Conservation (phyloP, 2,113 vertebrate species). For the Neogobius melanostomus region DNA sequence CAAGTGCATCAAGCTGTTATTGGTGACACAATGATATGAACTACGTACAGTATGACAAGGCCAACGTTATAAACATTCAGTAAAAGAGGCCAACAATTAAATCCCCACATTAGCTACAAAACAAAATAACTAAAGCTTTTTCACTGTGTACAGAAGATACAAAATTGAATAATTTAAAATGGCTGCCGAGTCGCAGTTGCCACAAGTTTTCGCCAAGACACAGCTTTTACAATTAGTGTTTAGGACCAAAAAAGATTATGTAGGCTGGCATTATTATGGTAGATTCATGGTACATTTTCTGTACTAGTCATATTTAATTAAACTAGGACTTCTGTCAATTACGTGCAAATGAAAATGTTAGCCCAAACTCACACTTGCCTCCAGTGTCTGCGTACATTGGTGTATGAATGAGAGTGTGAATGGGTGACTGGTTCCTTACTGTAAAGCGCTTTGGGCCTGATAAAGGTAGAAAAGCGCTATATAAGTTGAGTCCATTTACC, state of each 20-base stretch:
- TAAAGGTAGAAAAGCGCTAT: too few relatives aligned
- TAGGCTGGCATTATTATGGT: too few relatives aligned
- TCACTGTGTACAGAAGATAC: conserved; percentile 39
- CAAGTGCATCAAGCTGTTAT: background rate
- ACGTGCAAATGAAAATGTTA: too few relatives aligned
- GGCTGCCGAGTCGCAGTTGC: conserved; percentile 1
- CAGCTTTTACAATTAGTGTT: background rate
- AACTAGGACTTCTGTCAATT: too few relatives aligned
- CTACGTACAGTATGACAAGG: background rate
- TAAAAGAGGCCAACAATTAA: conserved; percentile 4
- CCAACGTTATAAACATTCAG: conserved; percentile 27
- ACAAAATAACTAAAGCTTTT: conserved; percentile 20
- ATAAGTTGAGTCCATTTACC: too few relatives aligned
- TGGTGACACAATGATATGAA: background rate
- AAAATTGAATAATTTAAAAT: conserved; percentile 56
- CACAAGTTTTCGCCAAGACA: background rate
- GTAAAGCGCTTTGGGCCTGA: too few relatives aligned
- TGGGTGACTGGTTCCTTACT: too few relatives aligned
- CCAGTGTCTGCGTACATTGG: too few relatives aligned
- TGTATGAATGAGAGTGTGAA: too few relatives aligned
- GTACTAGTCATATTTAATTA: too few relatives aligned
- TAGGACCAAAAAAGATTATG: background rate
- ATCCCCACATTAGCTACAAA: conserved; percentile 36
- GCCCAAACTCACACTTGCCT: too few relatives aligned
- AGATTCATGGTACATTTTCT: too few relatives aligned